Evolutionary conservation across 2,797 vertebrate species (phyloP).

Genomic region (Esox lucius): DNA sequence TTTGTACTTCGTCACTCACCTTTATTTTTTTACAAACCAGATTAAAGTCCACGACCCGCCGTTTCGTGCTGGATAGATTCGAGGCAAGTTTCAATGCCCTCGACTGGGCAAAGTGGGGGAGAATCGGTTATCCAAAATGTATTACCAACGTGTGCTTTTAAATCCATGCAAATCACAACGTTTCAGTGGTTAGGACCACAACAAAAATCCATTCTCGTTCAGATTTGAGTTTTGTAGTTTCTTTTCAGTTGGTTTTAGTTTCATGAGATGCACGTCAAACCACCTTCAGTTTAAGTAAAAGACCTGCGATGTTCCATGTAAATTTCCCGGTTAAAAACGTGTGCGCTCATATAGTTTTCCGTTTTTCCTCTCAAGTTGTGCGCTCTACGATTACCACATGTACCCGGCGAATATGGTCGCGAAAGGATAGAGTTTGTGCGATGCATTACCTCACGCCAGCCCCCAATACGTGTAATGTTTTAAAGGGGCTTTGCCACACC

Average conservation of each 20-base stretch:
- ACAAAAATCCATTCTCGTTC: slow-evolving; percentile 36
- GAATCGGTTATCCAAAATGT: slow-evolving; percentile 12
- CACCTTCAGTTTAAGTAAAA: not conserved
- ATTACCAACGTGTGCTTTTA: slow-evolving; percentile 17
- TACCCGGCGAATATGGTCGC: slow-evolving; percentile 28
- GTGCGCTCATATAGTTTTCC: not conserved
- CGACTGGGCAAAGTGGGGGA: not conserved
- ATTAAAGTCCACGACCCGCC: slow-evolving; percentile 11
- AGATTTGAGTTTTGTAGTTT: not conserved
- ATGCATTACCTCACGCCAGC: slow-evolving; percentile 18
- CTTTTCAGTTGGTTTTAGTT: not conserved
- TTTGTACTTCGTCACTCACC: slow-evolving; percentile 38
- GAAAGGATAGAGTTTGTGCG: slow-evolving; percentile 12
- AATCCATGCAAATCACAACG: slow-evolving; percentile 11
- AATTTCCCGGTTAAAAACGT: not conserved
- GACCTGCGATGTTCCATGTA: not conserved
- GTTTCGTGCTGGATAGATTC: slow-evolving; percentile 3
- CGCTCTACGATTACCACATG: slow-evolving; percentile 38
- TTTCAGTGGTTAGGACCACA: slow-evolving; percentile 25
- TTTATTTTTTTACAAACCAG: not conserved
- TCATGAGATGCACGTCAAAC: not conserved
- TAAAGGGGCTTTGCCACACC: slow-evolving; percentile 37
- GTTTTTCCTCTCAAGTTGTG: not conserved
- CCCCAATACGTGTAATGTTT: slow-evolving; percentile 21
- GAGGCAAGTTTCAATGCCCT: not conserved